phyloP scores from a whole-genome alignment of 2,113 vertebrate genomes.

The Natator depressus region DNA sequence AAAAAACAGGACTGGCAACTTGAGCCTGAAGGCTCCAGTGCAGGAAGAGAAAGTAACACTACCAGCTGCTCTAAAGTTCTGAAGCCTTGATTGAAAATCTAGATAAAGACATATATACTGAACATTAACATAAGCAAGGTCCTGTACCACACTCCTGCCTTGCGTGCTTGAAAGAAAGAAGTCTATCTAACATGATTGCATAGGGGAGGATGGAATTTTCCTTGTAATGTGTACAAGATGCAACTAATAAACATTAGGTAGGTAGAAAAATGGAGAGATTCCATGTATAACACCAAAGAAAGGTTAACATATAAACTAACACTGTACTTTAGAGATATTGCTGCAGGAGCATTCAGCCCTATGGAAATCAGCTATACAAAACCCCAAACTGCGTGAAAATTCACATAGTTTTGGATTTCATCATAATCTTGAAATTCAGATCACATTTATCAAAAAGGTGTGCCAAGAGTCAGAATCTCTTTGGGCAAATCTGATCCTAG shows the following conservation, averaged over 20 bases:
- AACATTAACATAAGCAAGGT: background rate
- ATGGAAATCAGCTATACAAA: background rate
- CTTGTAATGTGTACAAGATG: background rate
- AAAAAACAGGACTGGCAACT: too few relatives aligned
- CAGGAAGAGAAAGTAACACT: background rate
- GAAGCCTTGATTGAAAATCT: background rate
- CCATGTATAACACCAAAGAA: background rate
- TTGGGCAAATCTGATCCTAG: background rate
- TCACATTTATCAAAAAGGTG: background rate
- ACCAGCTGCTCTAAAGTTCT: background rate
- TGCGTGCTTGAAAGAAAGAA: background rate
- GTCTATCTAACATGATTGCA: background rate
- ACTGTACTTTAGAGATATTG: constrained; percentile 3
- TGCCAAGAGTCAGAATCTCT: background rate
- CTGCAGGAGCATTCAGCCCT: background rate
- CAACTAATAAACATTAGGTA: background rate
- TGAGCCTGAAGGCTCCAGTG: background rate
- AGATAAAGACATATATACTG: background rate
- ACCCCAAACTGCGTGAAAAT: background rate
- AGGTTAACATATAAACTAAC: background rate
- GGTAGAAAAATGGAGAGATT: background rate
- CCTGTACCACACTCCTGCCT: background rate
- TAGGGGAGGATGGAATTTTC: background rate
- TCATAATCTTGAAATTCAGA: background rate
- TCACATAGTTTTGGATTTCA: background rate